Evolutionary conservation across 2,113 vertebrate genomes (phyloP), one percentile per base, ranked within the genome.

Genomic region (Baryphthengus martii): DNA sequence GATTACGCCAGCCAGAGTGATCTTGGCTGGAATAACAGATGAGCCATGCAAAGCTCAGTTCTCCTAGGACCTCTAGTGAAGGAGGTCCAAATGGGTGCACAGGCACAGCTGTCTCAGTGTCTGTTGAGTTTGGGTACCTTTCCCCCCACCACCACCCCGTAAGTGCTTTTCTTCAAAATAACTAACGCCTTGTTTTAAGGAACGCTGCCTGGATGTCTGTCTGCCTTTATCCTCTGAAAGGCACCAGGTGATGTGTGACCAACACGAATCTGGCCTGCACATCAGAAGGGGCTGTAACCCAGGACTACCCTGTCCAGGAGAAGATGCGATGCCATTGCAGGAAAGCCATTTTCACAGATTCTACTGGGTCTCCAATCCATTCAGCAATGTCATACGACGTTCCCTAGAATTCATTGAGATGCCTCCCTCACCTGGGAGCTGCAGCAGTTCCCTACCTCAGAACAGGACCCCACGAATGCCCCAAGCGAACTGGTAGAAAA

Each of bases 101-200:
- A 80, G 21, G 39, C 18, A 90, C 31, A 71, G 18, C 3, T 76
- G 26, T 35, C 56, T 77, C 52, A 18, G 10, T 39, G 49, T 15
- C 39, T 74, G 13, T 17, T 63, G 23, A 6, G 37, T 73, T 63
- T 62, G 39, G 7, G 11, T 53, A 12, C 18, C 7, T 73, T 88
- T 33, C 24, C 2, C 4, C 10, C 20, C 6, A 8, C 4, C 9
- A 6, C 21, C 1, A 1, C 19, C 8, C 13, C 4, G 11, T 2
- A 80, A 28, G 21, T n/a, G 29, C 23, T 87, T 59, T 75, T 47
- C 63, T 63, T 75, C 56, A 68, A 76, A 89, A 81, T 10, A 82
- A 23, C 21, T 37, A 72, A 72, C 28, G 31, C 5, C 5, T 33
- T 26, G 18, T 35, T 75, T 50, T 33, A 70, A 61, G 28, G 53